A percentile compares a stretch with the other conserved stretches of the same genome.
These are phyloP conservation scores for Crotophaga sulcirostris DNA, from an alignment of 2,113 vertebrate genomes.

Conservation along the genomic window DNA sequence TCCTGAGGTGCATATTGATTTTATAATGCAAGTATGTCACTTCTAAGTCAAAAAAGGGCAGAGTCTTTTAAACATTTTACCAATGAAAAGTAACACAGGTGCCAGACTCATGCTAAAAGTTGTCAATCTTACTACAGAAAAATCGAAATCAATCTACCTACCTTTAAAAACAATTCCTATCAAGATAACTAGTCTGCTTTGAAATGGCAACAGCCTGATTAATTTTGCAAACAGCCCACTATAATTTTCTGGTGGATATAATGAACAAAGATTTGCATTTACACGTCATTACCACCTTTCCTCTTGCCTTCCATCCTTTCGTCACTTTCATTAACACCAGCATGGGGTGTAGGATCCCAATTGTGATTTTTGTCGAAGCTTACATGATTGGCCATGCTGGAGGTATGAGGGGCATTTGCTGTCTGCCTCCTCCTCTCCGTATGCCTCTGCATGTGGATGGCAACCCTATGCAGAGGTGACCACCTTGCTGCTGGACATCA, in stretches of 20 bases:
- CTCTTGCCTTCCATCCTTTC: not conserved
- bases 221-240: not conserved
- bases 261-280: not conserved
- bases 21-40: not conserved
- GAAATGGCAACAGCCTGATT: not conserved
- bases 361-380: not conserved
- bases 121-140: not conserved
- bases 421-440: not conserved
- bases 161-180: not conserved
- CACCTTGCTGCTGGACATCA: not conserved
- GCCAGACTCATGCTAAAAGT: not conserved
- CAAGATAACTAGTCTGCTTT: not conserved
- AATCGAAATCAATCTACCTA: not conserved
- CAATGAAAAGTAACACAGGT: not conserved
- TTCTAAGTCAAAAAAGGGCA: not conserved
- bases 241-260: not conserved
- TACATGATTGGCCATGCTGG: rapidly evolving
- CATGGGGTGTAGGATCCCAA: not conserved
- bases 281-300: rapidly evolving
- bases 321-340: rapidly evolving
- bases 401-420: not conserved
- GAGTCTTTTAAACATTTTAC: not conserved
- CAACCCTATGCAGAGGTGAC: not conserved
- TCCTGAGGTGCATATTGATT: not conserved
- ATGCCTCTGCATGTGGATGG: not conserved